Percentiles rank a stretch among this genome's conserved stretches.
These are phyloP conservation scores for Leiothrix lutea DNA, from an alignment of 2,113 vertebrate species.

Conservation along the genomic window DNA sequence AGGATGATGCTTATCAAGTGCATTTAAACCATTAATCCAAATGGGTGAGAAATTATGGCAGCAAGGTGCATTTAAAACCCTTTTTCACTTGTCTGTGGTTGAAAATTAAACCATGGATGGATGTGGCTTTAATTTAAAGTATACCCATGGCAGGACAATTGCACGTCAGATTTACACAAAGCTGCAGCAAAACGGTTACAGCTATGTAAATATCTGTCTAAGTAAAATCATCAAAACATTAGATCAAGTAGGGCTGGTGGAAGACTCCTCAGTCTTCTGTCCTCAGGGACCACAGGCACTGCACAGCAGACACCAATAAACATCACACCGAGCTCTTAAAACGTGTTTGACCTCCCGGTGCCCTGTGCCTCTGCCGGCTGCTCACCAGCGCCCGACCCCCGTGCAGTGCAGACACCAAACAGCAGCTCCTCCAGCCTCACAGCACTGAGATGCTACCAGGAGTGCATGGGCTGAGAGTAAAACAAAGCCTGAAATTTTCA, in stretches of 20 bases:
- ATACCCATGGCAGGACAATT: background rate
- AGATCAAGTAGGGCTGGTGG: background rate
- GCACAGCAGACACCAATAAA: background rate
- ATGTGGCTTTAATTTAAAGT: background rate
- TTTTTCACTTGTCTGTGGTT: background rate
- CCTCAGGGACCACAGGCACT: background rate
- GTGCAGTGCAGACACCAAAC: rapidly evolving
- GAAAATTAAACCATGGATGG: background rate
- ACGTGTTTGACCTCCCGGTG: background rate
- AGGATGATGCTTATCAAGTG: background rate
- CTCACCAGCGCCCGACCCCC: background rate
- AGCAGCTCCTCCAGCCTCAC: background rate
- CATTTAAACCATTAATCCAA: background rate
- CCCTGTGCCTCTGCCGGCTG: rapidly evolving
- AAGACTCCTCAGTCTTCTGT: background rate
- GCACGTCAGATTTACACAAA: background rate
- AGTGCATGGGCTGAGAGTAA: rapidly evolving
- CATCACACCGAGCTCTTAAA: background rate
- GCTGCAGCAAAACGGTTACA: background rate
- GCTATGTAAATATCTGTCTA: background rate
- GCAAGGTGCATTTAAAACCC: background rate
- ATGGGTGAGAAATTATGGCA: background rate
- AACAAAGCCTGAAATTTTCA: background rate
- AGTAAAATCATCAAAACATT: background rate
- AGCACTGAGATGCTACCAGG: background rate